phyloP scores from a whole-genome alignment of 2,888 invertebrate species.

The Brachycybe producta region DNA sequence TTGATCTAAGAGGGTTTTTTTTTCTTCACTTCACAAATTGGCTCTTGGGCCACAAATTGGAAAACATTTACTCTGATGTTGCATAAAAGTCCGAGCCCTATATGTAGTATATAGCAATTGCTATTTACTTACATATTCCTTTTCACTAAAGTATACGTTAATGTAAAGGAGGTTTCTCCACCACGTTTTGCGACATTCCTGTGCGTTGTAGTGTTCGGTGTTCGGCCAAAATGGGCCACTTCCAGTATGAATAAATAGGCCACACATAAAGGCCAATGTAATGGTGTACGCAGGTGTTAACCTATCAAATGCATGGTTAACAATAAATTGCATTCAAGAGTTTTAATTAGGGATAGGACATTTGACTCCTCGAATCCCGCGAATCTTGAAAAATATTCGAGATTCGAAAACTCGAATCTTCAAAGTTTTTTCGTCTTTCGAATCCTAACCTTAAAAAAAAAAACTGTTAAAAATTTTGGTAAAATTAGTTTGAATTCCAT shows the following conservation, averaged over 20 bases:
- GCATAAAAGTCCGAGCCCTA: no score
- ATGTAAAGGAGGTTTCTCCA: conserved; percentile 10
- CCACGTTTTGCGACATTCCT: conserved; percentile 1
- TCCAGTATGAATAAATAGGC: neutral
- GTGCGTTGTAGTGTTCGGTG: neutral
- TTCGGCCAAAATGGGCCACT: conserved; percentile 10
- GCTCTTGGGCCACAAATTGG: no score
- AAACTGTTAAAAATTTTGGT: no score
- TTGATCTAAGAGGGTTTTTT: no score
- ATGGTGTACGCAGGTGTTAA: conserved; percentile 6
- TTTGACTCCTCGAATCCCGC: neutral
- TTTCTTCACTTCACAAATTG: no score
- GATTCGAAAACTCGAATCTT: neutral
- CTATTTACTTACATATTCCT: conserved; percentile 7
- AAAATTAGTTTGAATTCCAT: no score
- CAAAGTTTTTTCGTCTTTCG: neutral
- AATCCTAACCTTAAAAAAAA: no score
- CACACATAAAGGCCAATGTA: conserved; percentile 9
- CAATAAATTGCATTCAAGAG: neutral
- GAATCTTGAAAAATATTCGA: neutral
- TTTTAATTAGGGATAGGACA: neutral
- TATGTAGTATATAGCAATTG: no score
- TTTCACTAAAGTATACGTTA: conserved; percentile 3
- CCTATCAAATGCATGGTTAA: neutral
- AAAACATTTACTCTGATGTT: no score